Conservation (phyloP, 2,797 vertebrate species). For the Trematomus bernacchii region DNA sequence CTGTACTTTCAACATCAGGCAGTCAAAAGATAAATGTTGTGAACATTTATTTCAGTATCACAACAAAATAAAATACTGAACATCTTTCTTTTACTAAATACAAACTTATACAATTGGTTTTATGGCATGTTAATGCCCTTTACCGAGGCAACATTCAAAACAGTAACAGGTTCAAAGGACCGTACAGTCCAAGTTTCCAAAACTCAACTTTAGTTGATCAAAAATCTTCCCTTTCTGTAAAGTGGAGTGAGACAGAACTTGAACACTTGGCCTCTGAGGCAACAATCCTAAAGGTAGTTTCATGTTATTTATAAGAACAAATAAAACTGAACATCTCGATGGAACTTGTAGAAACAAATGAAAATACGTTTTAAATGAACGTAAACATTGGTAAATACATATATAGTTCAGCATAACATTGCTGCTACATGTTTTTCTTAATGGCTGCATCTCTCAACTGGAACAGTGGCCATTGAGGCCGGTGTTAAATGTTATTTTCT, state of each 20-base stretch:
- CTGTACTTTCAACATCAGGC: not conserved
- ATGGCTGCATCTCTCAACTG: not conserved
- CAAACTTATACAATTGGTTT: constrained; percentile 10
- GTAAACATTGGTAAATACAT: constrained; percentile 18
- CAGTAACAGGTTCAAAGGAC: not conserved
- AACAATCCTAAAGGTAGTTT: constrained; percentile 8
- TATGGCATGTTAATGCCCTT: not conserved
- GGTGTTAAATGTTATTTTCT: not conserved
- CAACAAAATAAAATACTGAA: constrained; percentile 21
- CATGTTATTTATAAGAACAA: constrained; percentile 7
- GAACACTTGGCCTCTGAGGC: not conserved
- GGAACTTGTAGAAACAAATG: constrained; percentile 21
- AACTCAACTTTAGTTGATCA: not conserved
- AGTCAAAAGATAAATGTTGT: not conserved
- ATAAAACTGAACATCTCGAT: constrained; percentile 19
- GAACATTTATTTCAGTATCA: constrained; percentile 2
- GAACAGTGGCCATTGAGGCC: constrained; percentile 11
- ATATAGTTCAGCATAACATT: not conserved
- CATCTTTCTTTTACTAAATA: constrained; percentile 13
- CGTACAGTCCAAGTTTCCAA: not conserved
- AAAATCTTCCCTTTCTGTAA: not conserved
- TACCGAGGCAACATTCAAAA: not conserved
- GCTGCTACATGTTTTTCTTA: not conserved
- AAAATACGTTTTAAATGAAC: not conserved
- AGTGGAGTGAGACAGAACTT: constrained; percentile 6